Percentiles rank a stretch among this genome's conserved stretches.
phyloP scores from a whole-genome alignment of 2,888 invertebrate genomes.

The Cerceris rybyensis region DNA sequence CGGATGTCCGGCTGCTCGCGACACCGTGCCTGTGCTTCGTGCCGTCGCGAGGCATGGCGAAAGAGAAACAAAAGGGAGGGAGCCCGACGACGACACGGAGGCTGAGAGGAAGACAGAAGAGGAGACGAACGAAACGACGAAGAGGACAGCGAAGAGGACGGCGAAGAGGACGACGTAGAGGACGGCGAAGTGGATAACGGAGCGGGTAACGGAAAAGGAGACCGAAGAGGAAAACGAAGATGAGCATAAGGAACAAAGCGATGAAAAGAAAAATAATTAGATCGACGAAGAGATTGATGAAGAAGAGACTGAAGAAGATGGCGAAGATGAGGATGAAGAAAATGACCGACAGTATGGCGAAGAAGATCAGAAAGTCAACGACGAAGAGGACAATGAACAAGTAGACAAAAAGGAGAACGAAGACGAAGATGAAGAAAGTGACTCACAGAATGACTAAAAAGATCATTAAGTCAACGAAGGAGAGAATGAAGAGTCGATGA shows the following conservation, averaged over 20 bases:
- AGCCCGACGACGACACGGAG: too few relatives aligned
- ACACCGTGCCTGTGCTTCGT: conserved; percentile 37
- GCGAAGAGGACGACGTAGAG: neutral
- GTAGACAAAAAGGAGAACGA: conserved; percentile 12
- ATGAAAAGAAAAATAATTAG: neutral
- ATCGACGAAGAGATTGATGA: neutral
- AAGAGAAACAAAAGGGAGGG: conserved; percentile 29
- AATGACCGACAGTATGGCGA: neutral
- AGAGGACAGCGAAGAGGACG: neutral
- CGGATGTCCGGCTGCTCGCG: conserved; percentile 76
- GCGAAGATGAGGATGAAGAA: conserved; percentile 4
- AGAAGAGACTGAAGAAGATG: conserved; percentile 22
- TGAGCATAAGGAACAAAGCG: too few relatives aligned
- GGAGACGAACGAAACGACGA: neutral
- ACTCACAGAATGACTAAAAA: neutral
- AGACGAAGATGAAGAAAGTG: conserved; percentile 13
- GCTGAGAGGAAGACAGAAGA: too few relatives aligned
- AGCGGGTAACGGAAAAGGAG: too few relatives aligned
- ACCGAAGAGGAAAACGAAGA: too few relatives aligned
- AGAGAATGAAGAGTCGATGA: conserved; percentile 8
- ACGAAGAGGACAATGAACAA: conserved; percentile 6
- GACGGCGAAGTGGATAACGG: neutral
- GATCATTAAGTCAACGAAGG: too few relatives aligned
- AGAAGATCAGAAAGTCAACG: neutral
- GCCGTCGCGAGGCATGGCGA: conserved; percentile 16